Conservation (phyloP, 2,888 invertebrate species). For the Gastrophysa polygoni region DNA sequence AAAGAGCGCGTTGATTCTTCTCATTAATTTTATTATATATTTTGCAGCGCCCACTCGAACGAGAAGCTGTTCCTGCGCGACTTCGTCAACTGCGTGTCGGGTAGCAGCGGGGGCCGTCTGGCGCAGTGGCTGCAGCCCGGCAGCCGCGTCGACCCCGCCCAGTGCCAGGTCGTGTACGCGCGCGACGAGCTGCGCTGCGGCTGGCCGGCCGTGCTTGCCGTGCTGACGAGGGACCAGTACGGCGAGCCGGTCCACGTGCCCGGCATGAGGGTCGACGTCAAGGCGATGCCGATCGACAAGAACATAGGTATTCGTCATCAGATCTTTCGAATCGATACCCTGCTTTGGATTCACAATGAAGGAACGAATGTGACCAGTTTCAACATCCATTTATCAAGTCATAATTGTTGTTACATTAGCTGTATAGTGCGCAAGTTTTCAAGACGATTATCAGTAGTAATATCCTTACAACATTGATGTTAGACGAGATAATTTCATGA, state of each 20-base stretch:
- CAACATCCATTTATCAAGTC: no score
- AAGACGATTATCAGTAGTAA: no score
- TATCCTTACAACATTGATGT: no score
- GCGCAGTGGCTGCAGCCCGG: constrained; percentile 96
- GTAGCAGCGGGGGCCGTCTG: constrained; percentile 85
- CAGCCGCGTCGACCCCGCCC: constrained; percentile 85
- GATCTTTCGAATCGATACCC: no score
- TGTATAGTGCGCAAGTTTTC: no score
- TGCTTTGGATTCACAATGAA: no score
- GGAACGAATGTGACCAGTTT: no score
- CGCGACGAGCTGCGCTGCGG: constrained; percentile 76
- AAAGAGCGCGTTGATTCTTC: neutral
- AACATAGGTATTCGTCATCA: no score
- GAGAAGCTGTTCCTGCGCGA: constrained; percentile 92
- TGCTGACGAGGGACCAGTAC: constrained; percentile 87
- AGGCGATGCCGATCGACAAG: constrained; percentile 73
- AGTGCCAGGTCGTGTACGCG: constrained; percentile 83
- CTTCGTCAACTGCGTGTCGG: constrained; percentile 85
- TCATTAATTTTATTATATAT: constrained; percentile 4
- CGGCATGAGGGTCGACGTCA: constrained; percentile 83
- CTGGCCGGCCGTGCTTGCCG: constrained; percentile 82
- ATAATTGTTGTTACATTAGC: no score
- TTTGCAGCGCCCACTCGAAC: constrained; percentile 80
- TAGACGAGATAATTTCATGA: no score
- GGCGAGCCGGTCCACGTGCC: constrained; percentile 85